These are phyloP conservation scores for Euproctis similis DNA, from an alignment of 2,888 invertebrate species.

Conservation along the genomic window DNA sequence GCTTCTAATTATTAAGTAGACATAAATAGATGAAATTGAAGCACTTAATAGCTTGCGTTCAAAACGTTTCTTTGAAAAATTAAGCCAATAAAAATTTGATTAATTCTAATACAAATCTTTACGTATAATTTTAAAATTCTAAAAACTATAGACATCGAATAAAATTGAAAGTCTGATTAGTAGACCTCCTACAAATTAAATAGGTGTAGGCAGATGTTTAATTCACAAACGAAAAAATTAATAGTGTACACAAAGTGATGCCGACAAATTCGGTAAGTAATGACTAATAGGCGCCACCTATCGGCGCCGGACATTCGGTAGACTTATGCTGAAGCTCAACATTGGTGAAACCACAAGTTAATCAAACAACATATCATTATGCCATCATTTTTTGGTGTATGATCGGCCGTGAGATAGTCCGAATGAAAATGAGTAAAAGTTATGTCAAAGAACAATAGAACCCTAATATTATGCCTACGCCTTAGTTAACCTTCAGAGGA, in stretches of 20 bases:
- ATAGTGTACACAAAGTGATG: constrained; percentile 26
- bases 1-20: too few species aligned
- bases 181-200: constrained; percentile 16
- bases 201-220: constrained; percentile 17
- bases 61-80: too few species aligned
- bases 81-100: too few species aligned
- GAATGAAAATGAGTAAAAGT: constrained; percentile 44
- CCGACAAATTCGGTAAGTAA: constrained; percentile 33
- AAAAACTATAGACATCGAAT: constrained; percentile 13
- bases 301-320: constrained; percentile 37
- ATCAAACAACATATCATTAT: constrained; percentile 68
- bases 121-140: constrained; percentile 1
- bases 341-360: constrained; percentile 59
- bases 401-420: constrained; percentile 37
- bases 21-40: too few species aligned
- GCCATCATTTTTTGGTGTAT: constrained; percentile 56
- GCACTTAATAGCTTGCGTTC: too few species aligned
- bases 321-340: constrained; percentile 13
- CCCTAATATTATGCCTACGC: constrained; percentile 7
- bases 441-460: constrained; percentile 9
- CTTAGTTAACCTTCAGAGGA: too few species aligned
- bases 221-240: constrained; percentile 23
- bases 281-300: constrained; percentile 64
- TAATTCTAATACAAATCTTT: too few species aligned
- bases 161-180: constrained; percentile 14